Conservation (phyloP, 2,888 invertebrate species). For the Sesia apiformis region DNA sequence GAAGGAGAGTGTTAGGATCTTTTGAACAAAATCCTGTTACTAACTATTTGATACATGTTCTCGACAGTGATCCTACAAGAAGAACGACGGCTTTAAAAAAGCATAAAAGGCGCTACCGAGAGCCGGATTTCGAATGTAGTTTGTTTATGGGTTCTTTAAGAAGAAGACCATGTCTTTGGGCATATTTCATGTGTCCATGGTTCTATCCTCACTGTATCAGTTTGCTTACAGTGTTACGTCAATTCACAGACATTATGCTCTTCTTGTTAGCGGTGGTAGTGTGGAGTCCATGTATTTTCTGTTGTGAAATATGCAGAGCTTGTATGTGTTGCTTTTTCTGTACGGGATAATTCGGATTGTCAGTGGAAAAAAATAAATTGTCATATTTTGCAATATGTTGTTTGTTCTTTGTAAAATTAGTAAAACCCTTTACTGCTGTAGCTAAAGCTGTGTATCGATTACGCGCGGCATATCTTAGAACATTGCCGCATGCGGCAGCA, state of each 20-base stretch:
- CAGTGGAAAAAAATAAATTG: no score
- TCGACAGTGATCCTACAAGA: conserved; percentile 17
- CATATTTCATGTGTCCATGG: conserved; percentile 34
- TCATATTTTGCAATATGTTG: no score
- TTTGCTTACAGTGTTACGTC: conserved; percentile 24
- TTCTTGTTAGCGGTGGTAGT: conserved; percentile 35
- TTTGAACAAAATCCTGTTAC: conserved; percentile 17
- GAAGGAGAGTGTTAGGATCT: conserved; percentile 6
- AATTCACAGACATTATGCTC: conserved; percentile 28
- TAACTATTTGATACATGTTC: conserved; percentile 17
- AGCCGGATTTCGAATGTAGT: conserved; percentile 19
- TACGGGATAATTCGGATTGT: conserved; percentile 14
- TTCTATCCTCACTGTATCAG: conserved; percentile 38
- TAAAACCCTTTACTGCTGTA: no score
- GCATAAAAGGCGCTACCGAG: conserved; percentile 6
- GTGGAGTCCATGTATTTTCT: conserved; percentile 43
- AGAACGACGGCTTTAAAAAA: conserved; percentile 11
- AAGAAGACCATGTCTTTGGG: conserved; percentile 23
- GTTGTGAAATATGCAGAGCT: conserved; percentile 27
- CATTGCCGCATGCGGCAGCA: no score
- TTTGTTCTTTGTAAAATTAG: no score
- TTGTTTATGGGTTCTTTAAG: conserved; percentile 32
- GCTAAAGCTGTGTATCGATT: no score
- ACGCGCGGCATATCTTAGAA: no score
- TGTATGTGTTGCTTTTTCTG: conserved; percentile 32